Percentiles rank a stretch among this genome's conserved stretches.
Conservation (phyloP, 2,888 invertebrate genomes). For the Oscheius sp. region DNA sequence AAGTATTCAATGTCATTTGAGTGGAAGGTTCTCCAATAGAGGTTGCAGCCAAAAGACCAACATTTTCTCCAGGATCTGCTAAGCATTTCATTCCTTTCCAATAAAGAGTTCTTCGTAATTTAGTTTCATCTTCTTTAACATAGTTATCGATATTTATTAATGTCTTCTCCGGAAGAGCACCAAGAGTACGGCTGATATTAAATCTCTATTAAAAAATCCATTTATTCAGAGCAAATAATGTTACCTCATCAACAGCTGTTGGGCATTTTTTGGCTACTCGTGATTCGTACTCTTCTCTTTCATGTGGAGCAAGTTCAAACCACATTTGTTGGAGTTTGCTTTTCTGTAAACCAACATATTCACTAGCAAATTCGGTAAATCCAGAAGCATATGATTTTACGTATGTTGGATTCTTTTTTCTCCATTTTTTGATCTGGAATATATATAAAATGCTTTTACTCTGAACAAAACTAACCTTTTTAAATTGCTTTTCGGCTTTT, state of each 20-base stretch:
- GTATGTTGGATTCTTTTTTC: conserved; percentile 43
- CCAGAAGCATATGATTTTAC: conserved; percentile 51
- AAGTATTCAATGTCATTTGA: conserved; percentile 99
- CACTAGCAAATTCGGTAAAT: conserved; percentile 57
- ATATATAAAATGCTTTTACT: background rate
- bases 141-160: conserved; percentile 77
- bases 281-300: conserved; percentile 41
- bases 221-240: background rate
- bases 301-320: conserved; percentile 55
- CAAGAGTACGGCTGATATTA: conserved; percentile 84
- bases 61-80: conserved; percentile 92
- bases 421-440: conserved; percentile 44
- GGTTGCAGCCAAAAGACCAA: conserved; percentile 94
- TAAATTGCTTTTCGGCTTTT: conserved; percentile 77
- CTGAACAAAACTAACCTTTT: conserved; percentile 75
- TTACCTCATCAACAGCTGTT: conserved; percentile 61
- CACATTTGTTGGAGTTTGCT: conserved; percentile 56
- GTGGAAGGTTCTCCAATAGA: conserved; percentile 99
- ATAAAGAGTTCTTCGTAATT: conserved; percentile 61
- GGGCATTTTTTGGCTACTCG: conserved; percentile 49
- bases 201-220: conserved; percentile 72
- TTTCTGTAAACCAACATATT: conserved; percentile 31
- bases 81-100: conserved; percentile 78
- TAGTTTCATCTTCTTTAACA: conserved; percentile 41
- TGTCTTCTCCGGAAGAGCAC: conserved; percentile 86